Percentiles rank a stretch among this genome's conserved stretches.
phyloP scores from a whole-genome alignment of 2,888 invertebrate genomes.

The Eupeodes latifasciatus region DNA sequence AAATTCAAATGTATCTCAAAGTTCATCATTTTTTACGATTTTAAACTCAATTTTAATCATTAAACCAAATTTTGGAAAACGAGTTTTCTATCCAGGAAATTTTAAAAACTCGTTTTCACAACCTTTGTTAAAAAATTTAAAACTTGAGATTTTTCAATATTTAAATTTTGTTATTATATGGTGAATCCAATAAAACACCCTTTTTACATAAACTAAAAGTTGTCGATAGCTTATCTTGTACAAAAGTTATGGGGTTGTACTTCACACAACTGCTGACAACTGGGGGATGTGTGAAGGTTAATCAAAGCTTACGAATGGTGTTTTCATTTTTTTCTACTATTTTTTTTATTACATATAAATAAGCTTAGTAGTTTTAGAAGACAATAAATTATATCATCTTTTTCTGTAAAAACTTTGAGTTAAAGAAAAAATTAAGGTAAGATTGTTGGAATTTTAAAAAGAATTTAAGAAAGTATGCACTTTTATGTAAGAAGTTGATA shows the following conservation, averaged over 20 bases:
- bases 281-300: conserved; percentile 65
- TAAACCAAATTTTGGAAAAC: too few relatives aligned
- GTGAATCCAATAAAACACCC: neutral
- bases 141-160: too few relatives aligned
- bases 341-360: neutral
- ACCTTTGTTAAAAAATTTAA: too few relatives aligned
- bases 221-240: conserved; percentile 75
- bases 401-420: neutral
- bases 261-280: conserved; percentile 74
- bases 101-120: too few relatives aligned
- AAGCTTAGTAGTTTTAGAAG: neutral
- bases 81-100: too few relatives aligned
- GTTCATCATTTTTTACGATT: too few relatives aligned
- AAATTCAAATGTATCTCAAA: too few relatives aligned
- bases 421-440: too few relatives aligned
- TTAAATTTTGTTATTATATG: neutral
- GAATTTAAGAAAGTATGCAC: too few relatives aligned
- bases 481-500: too few relatives aligned
- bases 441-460: too few relatives aligned
- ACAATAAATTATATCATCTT: neutral
- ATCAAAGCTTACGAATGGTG: conserved; percentile 19
- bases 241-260: conserved; percentile 71
- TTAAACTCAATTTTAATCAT: too few relatives aligned
- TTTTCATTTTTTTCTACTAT: neutral
- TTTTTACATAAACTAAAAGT: conserved; percentile 32